Percentiles rank a stretch among this genome's conserved stretches.
Evolutionary conservation across 2,797 vertebrate genomes (phyloP).

Genomic region (Tapera naevia): DNA sequence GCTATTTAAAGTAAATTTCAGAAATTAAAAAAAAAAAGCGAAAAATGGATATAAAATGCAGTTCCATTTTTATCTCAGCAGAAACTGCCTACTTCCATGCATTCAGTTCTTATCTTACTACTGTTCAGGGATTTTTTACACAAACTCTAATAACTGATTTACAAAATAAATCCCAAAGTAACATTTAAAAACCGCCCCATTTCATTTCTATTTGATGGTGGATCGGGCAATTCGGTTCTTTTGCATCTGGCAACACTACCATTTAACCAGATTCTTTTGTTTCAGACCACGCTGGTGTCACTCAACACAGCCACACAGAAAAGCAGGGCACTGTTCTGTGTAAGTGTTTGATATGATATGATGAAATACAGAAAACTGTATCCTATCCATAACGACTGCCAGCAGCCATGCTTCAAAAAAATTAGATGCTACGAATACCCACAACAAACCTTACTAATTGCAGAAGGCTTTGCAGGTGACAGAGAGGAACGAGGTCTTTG

Average conservation of each 20-base stretch:
- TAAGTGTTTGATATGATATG: accelerated
- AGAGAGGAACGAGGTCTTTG: neutral
- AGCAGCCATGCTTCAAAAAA: neutral
- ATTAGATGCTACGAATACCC: neutral
- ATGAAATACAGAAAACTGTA: neutral
- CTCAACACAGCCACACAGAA: neutral
- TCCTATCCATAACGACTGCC: neutral
- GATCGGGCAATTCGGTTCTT: neutral
- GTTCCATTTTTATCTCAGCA: neutral
- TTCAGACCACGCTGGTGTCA: neutral
- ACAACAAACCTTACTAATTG: conserved; percentile 10
- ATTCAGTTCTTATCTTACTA: neutral
- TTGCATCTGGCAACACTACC: neutral
- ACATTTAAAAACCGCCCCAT: neutral
- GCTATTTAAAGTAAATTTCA: neutral
- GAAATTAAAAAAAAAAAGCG: neutral
- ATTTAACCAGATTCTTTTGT: neutral
- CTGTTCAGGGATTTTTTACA: neutral
- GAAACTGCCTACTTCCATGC: neutral
- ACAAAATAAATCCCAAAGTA: neutral
- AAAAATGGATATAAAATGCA: neutral
- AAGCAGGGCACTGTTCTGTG: neutral
- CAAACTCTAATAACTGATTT: neutral
- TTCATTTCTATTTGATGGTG: neutral
- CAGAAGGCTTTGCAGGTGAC: conserved; percentile 18